phyloP scores from a whole-genome alignment of 2,113 vertebrate species.

The Perca flavescens region DNA sequence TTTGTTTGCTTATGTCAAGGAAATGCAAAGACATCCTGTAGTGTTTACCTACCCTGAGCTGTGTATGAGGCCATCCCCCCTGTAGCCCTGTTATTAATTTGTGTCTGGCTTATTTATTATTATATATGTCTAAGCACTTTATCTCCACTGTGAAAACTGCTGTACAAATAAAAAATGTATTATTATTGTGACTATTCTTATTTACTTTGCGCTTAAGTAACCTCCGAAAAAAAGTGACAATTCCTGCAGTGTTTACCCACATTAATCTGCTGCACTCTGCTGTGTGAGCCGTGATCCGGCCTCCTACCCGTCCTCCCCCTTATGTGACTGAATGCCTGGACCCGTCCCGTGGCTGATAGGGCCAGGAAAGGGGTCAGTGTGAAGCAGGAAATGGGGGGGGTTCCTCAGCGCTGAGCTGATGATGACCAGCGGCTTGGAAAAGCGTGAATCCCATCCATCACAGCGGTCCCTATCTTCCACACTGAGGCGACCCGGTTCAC shows the following conservation, averaged over 20 bases:
- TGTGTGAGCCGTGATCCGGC: conserved; percentile 52
- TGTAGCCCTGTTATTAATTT: conserved; percentile 57
- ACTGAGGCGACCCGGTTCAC: conserved; percentile 25
- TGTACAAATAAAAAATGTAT: conserved; percentile 60
- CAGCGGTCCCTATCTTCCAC: conserved; percentile 52
- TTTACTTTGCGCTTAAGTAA: conserved; percentile 70
- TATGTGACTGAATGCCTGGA: conserved; percentile 58
- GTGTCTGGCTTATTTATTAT: conserved; percentile 64
- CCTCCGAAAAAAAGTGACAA: conserved; percentile 58
- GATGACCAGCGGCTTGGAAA: conserved; percentile 78
- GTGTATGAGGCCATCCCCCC: conserved; percentile 14
- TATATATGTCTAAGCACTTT: conserved; percentile 61
- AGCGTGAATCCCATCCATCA: conserved; percentile 76
- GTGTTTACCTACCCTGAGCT: conserved; percentile 66
- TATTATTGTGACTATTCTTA: conserved; percentile 65
- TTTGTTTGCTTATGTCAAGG: conserved; percentile 42
- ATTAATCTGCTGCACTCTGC: conserved; percentile 67
- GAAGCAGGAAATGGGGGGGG: conserved; percentile 72
- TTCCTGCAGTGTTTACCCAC: conserved; percentile 73
- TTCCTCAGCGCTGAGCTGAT: conserved; percentile 52
- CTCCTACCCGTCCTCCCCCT: conserved; percentile 4
- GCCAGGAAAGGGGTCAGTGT: conserved; percentile 65
- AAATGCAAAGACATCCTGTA: conserved; percentile 41
- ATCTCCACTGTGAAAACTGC: conserved; percentile 63
- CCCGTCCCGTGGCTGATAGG: conserved; percentile 73